Evolutionary conservation across 2,888 invertebrate genomes (phyloP).

Genomic region (Isoperla grammatica): DNA sequence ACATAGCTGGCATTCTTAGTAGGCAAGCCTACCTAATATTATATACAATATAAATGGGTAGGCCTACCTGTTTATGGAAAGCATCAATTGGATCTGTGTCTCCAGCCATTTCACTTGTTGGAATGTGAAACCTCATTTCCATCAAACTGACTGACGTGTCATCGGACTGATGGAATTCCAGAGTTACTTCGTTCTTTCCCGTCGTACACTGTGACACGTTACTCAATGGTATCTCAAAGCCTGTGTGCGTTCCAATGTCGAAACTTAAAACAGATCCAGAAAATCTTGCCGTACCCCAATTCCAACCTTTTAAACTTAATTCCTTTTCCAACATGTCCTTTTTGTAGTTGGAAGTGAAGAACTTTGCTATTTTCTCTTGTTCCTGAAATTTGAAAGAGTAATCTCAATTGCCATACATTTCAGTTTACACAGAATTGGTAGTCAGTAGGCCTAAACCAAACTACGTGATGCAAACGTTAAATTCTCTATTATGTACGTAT

Average conservation of each 20-base stretch:
- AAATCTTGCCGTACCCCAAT: conserved; percentile 96
- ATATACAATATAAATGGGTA: too few species aligned
- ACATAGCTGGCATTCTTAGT: too few species aligned
- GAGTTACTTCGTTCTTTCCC: conserved; percentile 95
- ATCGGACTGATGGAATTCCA: conserved; percentile 99
- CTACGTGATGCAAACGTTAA: too few species aligned
- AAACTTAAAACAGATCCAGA: conserved; percentile 80
- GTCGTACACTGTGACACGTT: conserved; percentile 95
- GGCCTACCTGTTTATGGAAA: conserved; percentile 79
- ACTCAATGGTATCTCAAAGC: conserved; percentile 93
- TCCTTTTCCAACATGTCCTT: conserved; percentile 89
- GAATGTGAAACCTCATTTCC: conserved; percentile 98
- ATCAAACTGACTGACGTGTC: conserved; percentile 94
- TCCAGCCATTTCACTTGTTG: conserved; percentile 77
- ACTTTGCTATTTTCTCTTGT: conserved; percentile 87
- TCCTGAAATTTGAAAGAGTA: conserved; percentile 53
- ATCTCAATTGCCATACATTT: conserved; percentile 22
- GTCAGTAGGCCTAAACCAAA: too few species aligned
- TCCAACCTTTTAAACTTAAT: conserved; percentile 95
- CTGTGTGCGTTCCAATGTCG: conserved; percentile 74
- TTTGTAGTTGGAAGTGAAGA: conserved; percentile 75
- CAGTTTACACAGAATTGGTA: background rate
- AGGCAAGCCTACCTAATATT: too few species aligned
- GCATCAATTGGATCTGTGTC: conserved; percentile 92
- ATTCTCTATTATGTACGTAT: too few species aligned